Base-by-base conservation (phyloP, 2,113 vertebrate species). In the Dipodomys merriami region DNA sequence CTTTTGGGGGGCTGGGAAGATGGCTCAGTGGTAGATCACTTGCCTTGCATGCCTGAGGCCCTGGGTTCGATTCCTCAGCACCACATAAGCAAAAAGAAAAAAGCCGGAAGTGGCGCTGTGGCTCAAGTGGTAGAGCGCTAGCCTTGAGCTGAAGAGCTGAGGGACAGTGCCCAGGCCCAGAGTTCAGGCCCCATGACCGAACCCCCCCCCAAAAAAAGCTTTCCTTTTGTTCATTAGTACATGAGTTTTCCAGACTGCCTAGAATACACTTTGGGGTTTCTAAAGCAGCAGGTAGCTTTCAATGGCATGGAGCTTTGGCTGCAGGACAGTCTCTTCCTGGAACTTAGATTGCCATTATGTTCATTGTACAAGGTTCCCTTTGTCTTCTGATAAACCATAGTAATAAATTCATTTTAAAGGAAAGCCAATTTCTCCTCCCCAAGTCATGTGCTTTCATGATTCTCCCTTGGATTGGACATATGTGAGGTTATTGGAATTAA, bases 401-500 rank as follows among this genome's bases (percentile, higher is more conserved):
- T 30, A 35, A 35, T 23, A 33, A 22, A n/a, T 77, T 90, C 64
- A 79, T 23, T 84, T 92, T 77, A 79, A 65, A 86, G 86, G 67
- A 90, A 90, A 95, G n/a, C 69, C 65, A 65, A 53, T 90, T 65
- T 83, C 22, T 68, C 20, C 39, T 67, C 20, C 64, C 35, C 76
- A 65, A 67, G 29, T 90, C 88, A 94, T 94, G 67, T 69, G 79
- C 53, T 87, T 95, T 94, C 71, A n/a, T 95, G 83, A 87, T 83
- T 94, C 79, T 87, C 72, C 84, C 83, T 89, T 91, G 78, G 87
- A 69, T 27, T 90, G 86, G 46, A 92, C 85, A 88, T 69, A 95
- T 53, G 81, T 83, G 91, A 94, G 88, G 85, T 94, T 94, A 95
- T 95, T 93, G 93, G 79, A 94, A 94, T 96, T 97, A 69, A 93